Conservation (phyloP, 2,113 vertebrate species). For the Zosterops hypoxanthus region DNA sequence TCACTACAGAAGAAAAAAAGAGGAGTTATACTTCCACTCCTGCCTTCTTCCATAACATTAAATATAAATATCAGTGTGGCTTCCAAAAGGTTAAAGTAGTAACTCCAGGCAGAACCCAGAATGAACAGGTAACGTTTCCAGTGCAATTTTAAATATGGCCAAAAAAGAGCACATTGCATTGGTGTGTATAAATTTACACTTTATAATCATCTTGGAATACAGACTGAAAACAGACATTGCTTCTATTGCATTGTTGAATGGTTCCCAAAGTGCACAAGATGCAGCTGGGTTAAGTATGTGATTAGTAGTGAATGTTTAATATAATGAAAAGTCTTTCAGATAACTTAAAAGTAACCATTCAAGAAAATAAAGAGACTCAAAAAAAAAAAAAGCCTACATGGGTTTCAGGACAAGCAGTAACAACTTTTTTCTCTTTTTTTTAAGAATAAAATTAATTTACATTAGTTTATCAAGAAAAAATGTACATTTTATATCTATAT, state of each 20-base stretch:
- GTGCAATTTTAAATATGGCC: not conserved
- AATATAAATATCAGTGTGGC: not conserved
- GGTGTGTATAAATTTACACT: not conserved
- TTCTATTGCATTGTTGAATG: not conserved
- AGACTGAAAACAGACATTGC: not conserved
- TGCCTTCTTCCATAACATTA: not conserved
- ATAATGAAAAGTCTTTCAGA: not conserved
- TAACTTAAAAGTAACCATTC: conserved; percentile 10
- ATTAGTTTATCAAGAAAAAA: conserved; percentile 64
- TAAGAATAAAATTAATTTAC: conserved; percentile 62
- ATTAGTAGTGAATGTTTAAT: not conserved
- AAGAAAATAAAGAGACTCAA: conserved; percentile 19
- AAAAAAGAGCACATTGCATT: not conserved
- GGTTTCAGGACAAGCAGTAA: conserved; percentile 36
- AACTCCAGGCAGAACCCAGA: not conserved
- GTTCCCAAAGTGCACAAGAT: not conserved
- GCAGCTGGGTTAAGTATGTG: not conserved
- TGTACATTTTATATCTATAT: conserved; percentile 10
- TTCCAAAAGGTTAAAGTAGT: not conserved
- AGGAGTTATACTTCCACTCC: not conserved
- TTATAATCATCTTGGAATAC: not conserved
- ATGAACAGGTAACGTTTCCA: not conserved
- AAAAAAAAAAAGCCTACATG: not conserved
- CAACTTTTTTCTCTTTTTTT: not conserved
- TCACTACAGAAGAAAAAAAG: not conserved